These are phyloP conservation scores for Sebastes hubbsi DNA, from an alignment of 2,797 vertebrate genomes.

Conservation along the genomic window DNA sequence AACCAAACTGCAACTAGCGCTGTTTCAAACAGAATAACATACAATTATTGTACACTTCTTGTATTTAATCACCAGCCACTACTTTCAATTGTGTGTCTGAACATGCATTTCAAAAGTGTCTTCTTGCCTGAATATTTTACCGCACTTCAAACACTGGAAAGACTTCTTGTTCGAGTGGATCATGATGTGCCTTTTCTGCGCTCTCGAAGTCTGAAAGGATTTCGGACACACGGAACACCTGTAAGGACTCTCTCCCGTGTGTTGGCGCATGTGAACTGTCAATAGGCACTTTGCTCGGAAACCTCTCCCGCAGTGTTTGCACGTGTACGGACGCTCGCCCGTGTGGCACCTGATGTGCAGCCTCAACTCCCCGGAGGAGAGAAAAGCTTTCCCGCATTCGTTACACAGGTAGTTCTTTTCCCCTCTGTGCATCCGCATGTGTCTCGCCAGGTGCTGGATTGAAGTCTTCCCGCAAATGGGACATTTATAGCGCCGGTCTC, in stretches of 20 bases:
- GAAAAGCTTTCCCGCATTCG: background rate
- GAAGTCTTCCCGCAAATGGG: too few relatives aligned
- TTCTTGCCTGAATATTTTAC: constrained; percentile 49
- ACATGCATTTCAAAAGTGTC: constrained; percentile 32
- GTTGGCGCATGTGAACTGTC: constrained; percentile 33
- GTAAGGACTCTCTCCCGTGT: background rate
- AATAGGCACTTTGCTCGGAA: constrained; percentile 38
- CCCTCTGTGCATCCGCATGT: constrained; percentile 35
- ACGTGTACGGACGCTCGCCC: constrained; percentile 43
- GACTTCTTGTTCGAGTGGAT: constrained; percentile 23
- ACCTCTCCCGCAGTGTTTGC: constrained; percentile 47
- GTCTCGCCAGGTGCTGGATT: constrained; percentile 4
- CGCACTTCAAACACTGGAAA: constrained; percentile 51
- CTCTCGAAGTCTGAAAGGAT: constrained; percentile 28
- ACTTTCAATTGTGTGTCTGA: constrained; percentile 15
- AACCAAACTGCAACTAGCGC: too few relatives aligned
- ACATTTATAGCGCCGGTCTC: too few relatives aligned
- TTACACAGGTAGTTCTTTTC: too few relatives aligned
- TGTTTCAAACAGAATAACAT: too few relatives aligned
- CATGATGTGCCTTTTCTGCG: constrained; percentile 23
- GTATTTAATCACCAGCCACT: background rate
- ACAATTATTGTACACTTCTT: too few relatives aligned
- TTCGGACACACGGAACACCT: background rate
- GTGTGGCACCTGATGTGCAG: constrained; percentile 49
- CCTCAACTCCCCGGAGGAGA: constrained; percentile 35